These are phyloP conservation scores for Solenopsis invicta DNA, from an alignment of 1,140 invertebrate genomes.

Conservation along the genomic window DNA sequence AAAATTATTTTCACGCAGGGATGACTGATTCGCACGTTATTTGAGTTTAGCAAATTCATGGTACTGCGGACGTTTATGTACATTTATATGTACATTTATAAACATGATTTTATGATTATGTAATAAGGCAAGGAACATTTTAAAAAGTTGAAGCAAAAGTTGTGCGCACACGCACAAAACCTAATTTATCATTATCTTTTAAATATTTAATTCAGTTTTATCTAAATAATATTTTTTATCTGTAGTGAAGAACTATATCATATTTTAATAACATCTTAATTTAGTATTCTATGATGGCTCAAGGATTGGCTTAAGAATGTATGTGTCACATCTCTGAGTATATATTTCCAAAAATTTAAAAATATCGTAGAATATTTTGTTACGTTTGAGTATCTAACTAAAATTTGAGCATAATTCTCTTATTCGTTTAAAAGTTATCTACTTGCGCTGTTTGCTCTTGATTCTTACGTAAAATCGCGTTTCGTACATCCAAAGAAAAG, in stretches of 20 bases:
- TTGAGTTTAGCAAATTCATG: not conserved
- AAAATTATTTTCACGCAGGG: not conserved
- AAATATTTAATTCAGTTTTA: not conserved
- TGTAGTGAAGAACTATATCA: not conserved
- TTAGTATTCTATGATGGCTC: not conserved
- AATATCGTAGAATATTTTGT: too few species aligned
- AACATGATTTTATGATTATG: not conserved
- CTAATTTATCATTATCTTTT: not conserved
- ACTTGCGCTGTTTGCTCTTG: too few species aligned
- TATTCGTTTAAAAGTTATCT: too few species aligned
- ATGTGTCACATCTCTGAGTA: too few species aligned
- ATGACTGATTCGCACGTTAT: not conserved
- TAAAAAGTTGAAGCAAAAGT: not conserved
- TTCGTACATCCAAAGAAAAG: too few species aligned
- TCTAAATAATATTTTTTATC: not conserved
- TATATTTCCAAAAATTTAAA: too few species aligned
- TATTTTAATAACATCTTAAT: not conserved
- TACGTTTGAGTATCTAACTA: too few species aligned
- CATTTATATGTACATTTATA: not conserved
- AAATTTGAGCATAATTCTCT: too few species aligned
- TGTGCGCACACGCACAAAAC: too few species aligned
- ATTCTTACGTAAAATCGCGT: too few species aligned
- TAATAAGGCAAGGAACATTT: not conserved
- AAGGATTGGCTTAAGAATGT: not conserved
- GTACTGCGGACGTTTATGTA: not conserved